Conservation (phyloP, 2,113 vertebrate genomes). For the Tachuris rubrigastra region DNA sequence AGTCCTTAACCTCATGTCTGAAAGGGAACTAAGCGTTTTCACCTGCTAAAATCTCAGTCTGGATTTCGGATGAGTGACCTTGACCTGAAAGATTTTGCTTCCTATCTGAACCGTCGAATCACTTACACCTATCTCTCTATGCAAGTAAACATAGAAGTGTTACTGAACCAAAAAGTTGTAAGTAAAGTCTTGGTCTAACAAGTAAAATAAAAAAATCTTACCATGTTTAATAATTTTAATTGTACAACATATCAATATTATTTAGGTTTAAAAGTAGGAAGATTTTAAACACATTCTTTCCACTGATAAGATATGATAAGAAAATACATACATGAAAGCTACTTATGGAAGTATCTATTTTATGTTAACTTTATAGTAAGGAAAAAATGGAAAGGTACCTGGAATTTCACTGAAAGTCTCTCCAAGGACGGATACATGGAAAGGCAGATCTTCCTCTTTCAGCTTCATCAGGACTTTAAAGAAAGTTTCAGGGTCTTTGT, state of each 20-base stretch:
- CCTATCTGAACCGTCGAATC: constrained; percentile 21
- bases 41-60: constrained; percentile 48
- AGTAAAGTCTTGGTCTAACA: constrained; percentile 25
- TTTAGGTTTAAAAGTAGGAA: not conserved
- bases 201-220: constrained; percentile 53
- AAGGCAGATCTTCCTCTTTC: constrained; percentile 80
- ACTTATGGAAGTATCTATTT: not conserved
- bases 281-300: not conserved
- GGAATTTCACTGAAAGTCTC: constrained; percentile 89
- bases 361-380: not conserved
- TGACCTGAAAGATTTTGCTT: not conserved
- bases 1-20: constrained; percentile 41
- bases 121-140: constrained; percentile 4
- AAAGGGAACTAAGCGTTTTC: constrained; percentile 65
- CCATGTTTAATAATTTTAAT: constrained; percentile 9
- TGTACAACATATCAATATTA: not conserved
- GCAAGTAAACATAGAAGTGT: constrained; percentile 50
- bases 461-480: constrained; percentile 88
- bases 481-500: constrained; percentile 95
- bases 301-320: not conserved
- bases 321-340: not conserved
- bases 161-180: constrained; percentile 48
- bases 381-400: constrained; percentile 76
- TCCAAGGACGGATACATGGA: constrained; percentile 88
- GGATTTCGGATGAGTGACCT: constrained; percentile 38